Conservation (phyloP, 2,113 vertebrate species). For the Anhinga rufa region DNA sequence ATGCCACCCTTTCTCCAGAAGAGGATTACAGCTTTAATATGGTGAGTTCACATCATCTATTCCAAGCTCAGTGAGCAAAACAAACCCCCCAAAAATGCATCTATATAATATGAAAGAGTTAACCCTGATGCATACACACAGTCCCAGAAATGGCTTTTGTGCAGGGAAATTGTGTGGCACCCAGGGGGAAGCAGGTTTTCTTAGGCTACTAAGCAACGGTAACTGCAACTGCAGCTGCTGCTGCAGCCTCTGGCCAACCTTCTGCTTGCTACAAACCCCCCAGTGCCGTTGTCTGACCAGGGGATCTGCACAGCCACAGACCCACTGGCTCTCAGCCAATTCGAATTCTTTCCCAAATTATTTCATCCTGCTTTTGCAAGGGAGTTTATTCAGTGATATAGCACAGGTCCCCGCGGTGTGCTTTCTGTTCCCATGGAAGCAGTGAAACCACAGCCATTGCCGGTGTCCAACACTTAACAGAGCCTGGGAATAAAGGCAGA, state of each 20-base stretch:
- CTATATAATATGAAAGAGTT: background rate
- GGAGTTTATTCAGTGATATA: background rate
- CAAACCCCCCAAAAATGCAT: background rate
- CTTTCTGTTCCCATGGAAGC: conserved; percentile 31
- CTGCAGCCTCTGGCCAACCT: background rate
- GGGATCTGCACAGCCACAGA: background rate
- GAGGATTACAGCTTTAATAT: conserved; percentile 31
- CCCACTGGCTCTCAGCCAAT: background rate
- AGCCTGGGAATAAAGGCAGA: background rate
- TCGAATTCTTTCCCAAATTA: background rate
- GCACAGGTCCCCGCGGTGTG: background rate
- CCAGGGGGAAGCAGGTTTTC: background rate
- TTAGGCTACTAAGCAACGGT: background rate
- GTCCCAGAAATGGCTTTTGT: background rate
- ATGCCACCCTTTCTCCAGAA: background rate
- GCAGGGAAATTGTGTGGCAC: background rate
- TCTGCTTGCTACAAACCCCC: background rate
- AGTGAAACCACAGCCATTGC: background rate
- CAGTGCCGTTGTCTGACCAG: background rate
- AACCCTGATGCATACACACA: background rate
- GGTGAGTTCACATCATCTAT: background rate
- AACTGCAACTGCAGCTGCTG: background rate
- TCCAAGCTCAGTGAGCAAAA: background rate
- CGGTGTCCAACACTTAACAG: background rate
- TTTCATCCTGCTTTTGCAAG: background rate